Evolutionary conservation across 1,140 invertebrate species (phyloP), one percentile per base, ranked within the genome.

Genomic region (Bilobella aurantiaca): DNA sequence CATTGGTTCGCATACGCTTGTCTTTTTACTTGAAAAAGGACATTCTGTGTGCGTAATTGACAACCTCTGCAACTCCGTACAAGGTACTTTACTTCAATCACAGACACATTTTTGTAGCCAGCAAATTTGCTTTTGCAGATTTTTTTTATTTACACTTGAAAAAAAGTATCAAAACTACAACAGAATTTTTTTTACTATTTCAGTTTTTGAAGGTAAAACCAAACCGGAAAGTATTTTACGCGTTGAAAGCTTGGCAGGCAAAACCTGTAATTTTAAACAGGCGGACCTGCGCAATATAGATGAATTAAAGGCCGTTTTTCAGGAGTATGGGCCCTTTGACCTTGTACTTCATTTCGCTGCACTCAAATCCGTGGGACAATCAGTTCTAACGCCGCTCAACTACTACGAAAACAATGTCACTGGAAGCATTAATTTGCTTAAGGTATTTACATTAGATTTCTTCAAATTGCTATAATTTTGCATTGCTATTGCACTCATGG

Each of bases 301-400:
- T 1, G 82, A 81, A 67, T 78, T 95, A 59, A 79, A 79, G 57
- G 79, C 81, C 59, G 78, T 94, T 42, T 94, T 94, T 79, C 81
- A 58, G 30, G 32, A 57, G 1, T 32, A 58, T 25, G 68, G 68
- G 28, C 65, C 86, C 75, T 86, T 99, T 74, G 83, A 87, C 69
- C 88, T 87, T 77, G 94, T 99, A 3, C 93, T 98, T 68, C 97
- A 99, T 80, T 97, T 98, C 83, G 96, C 97, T 57, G 96, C 94
- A 0, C 79, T 98, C 66, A 99, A 99, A 80, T 92, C 96, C 58
- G 96, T 99, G 0, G 93, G 93, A 1, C 96, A 99, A 81, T 98
- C 95, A 0, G 92, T 92, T 65, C 78, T 86, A 75, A 87, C 89
- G 61, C 97, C 97, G 2, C 79, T 99, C n/a, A 84, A 86, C 32